phyloP scores from a whole-genome alignment of 1,140 invertebrate genomes.

The Pseudomyrmex flavicornis region DNA sequence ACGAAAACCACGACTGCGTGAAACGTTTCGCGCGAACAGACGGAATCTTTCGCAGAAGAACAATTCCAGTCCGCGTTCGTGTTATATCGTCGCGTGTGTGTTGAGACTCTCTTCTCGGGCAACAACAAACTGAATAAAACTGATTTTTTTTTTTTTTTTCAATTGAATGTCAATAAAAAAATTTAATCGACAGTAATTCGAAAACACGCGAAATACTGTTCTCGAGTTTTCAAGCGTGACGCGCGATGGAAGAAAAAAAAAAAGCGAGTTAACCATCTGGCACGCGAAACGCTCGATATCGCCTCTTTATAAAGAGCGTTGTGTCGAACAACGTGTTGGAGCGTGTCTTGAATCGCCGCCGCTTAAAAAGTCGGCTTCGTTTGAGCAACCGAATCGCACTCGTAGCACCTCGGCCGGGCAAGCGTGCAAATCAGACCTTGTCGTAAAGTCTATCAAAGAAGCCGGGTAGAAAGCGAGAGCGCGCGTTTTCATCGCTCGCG shows the following conservation, averaged over 20 bases:
- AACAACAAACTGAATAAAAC: background rate
- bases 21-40: conserved; percentile 17
- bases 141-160: background rate
- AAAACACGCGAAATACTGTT: background rate
- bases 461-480: conserved; percentile 41
- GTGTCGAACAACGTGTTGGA: conserved; percentile 40
- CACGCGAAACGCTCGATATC: conserved; percentile 39
- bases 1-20: background rate
- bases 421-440: conserved; percentile 75
- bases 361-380: conserved; percentile 50
- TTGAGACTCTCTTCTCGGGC: no score
- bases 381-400: conserved; percentile 53
- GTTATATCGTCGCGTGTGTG: no score
- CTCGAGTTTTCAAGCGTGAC: background rate
- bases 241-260: background rate
- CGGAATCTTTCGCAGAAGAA: conserved; percentile 18
- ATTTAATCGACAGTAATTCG: background rate
- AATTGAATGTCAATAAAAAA: background rate
- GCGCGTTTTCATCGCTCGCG: conserved; percentile 71
- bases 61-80: no score
- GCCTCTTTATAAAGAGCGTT: conserved; percentile 16
- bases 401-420: conserved; percentile 46
- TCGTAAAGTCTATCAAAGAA: conserved; percentile 78
- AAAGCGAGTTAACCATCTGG: conserved; percentile 31
- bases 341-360: conserved; percentile 15